Percentiles rank a stretch among this genome's conserved stretches.
Conservation (phyloP, 1,140 invertebrate genomes). For the Cyphomyrmex costatus region DNA sequence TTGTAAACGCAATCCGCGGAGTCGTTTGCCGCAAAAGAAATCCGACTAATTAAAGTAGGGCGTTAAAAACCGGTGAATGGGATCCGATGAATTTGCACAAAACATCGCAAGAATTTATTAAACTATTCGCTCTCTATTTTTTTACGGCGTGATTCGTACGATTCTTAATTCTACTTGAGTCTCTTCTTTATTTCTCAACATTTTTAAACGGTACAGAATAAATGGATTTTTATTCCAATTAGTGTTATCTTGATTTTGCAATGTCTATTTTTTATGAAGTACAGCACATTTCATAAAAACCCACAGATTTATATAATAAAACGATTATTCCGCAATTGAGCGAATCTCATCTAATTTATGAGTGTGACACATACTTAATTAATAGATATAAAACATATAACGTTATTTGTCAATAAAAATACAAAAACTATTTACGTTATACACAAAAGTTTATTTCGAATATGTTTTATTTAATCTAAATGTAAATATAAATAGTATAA, state of each 20-base stretch:
- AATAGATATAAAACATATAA: slow-evolving; percentile 19
- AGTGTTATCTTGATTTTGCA: neutral
- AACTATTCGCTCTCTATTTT: slow-evolving; percentile 21
- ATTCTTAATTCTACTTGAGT: neutral
- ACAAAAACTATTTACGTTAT: neutral
- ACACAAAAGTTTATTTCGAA: neutral
- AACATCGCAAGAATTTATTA: slow-evolving; percentile 36
- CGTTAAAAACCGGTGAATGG: slow-evolving; percentile 14
- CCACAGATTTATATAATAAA: slow-evolving; percentile 12
- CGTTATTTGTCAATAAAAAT: neutral
- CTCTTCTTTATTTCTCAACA: neutral
- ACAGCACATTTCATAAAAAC: slow-evolving; percentile 3
- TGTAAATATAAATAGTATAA: slow-evolving; percentile 13
- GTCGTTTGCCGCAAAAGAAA: slow-evolving; percentile 41
- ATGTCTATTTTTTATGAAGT: neutral
- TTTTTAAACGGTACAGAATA: neutral
- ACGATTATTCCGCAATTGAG: neutral
- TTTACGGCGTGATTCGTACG: neutral
- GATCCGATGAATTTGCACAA: slow-evolving; percentile 26
- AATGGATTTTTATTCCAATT: neutral
- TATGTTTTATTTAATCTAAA: neutral
- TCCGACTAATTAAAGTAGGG: slow-evolving; percentile 52
- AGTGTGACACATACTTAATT: slow-evolving; percentile 21
- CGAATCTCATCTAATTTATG: neutral
- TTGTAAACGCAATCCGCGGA: slow-evolving; percentile 55